These are phyloP conservation scores for Rhorus exstirpatorius DNA, from an alignment of 2,888 invertebrate species.

Conservation along the genomic window DNA sequence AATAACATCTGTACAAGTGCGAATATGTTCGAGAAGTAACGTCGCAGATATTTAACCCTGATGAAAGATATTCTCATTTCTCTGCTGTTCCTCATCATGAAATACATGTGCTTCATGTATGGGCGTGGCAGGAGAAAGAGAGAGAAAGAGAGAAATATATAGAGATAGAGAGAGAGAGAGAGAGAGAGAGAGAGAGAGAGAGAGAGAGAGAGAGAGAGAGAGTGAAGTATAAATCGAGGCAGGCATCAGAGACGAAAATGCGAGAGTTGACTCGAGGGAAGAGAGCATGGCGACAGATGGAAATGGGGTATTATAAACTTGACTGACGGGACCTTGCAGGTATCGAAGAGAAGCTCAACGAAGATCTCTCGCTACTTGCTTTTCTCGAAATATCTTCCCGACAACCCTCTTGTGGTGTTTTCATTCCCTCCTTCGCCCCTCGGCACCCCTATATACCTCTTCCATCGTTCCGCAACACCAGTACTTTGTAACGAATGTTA, in stretches of 20 bases:
- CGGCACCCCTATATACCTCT: conserved; percentile 21
- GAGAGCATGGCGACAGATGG: conserved; percentile 60
- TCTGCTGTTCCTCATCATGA: conserved; percentile 17
- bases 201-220: conserved; percentile 5
- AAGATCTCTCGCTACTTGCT: conserved; percentile 50
- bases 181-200: background rate
- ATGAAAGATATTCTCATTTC: conserved; percentile 43
- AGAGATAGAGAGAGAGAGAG: conserved; percentile 15
- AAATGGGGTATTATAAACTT: conserved; percentile 67
- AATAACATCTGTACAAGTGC: conserved; percentile 6
- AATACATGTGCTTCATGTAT: conserved; percentile 18
- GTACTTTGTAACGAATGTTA: conserved; percentile 79
- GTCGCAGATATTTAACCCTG: conserved; percentile 32
- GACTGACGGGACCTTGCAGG: conserved; percentile 52
- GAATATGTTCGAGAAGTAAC: conserved; percentile 20
- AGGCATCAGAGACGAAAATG: conserved; percentile 46
- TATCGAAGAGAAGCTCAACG: conserved; percentile 43
- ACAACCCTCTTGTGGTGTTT: conserved; percentile 32
- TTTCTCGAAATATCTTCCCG: conserved; percentile 53
- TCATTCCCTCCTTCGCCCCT: background rate
- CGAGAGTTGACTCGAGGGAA: conserved; percentile 54
- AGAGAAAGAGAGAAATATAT: conserved; percentile 9
- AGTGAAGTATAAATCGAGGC: conserved; percentile 17
- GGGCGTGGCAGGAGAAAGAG: conserved; percentile 6
- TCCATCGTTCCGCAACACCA: conserved; percentile 68